phyloP scores from a whole-genome alignment of 1,140 invertebrate species.

The Brachionus sp. region DNA sequence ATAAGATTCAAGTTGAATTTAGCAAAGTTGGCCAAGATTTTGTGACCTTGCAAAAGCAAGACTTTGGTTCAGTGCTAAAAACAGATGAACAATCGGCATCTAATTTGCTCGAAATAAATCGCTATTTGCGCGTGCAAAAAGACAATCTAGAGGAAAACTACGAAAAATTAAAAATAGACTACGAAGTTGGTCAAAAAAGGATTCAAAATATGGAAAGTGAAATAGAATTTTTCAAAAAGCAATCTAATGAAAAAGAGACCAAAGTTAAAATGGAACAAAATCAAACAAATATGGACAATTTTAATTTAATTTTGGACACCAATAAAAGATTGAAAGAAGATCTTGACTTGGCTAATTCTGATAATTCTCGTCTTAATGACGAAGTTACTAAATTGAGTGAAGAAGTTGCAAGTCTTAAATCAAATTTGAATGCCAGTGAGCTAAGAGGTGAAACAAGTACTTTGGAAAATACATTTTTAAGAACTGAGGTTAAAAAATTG shows the following conservation, averaged over 20 bases:
- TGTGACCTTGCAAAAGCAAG: slow-evolving; percentile 25
- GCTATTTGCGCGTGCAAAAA: slow-evolving; percentile 35
- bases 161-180: neutral
- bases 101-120: slow-evolving; percentile 41
- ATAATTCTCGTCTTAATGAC: slow-evolving; percentile 24
- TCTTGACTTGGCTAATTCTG: neutral
- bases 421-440: slow-evolving; percentile 29
- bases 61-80: neutral
- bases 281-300: slow-evolving; percentile 5
- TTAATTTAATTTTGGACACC: slow-evolving; percentile 18
- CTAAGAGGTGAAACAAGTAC: neutral
- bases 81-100: slow-evolving; percentile 16
- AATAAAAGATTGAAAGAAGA: slow-evolving; percentile 42
- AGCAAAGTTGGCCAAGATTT: slow-evolving; percentile 43
- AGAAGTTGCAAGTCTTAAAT: neutral
- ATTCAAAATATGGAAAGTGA: slow-evolving; percentile 10
- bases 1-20: slow-evolving; percentile 22
- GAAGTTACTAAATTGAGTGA: slow-evolving; percentile 26
- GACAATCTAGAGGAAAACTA: slow-evolving; percentile 41
- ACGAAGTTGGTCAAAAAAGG: slow-evolving; percentile 2
- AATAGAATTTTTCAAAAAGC: slow-evolving; percentile 17
- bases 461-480: slow-evolving; percentile 1
- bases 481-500: slow-evolving; percentile 39
- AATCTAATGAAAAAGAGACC: neutral
- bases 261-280: neutral